phyloP scores from a whole-genome alignment of 1,140 invertebrate species.

The Atta colombica region DNA sequence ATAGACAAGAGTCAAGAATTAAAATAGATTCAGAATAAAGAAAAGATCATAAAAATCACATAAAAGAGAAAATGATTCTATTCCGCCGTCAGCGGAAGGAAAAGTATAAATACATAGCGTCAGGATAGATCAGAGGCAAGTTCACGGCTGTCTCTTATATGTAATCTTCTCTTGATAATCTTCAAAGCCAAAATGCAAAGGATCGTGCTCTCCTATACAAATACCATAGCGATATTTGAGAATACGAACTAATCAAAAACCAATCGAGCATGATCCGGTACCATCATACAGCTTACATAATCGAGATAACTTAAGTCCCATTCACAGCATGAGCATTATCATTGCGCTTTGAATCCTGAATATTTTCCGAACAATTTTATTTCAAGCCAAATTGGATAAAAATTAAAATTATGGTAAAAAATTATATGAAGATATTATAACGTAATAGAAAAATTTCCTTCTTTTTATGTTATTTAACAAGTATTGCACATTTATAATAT shows the following conservation, averaged over 20 bases:
- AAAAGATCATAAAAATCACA: conserved; percentile 7
- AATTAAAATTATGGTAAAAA: background rate
- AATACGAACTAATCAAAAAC: conserved; percentile 20
- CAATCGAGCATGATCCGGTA: conserved; percentile 63
- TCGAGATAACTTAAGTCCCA: conserved; percentile 29
- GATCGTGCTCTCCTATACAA: conserved; percentile 74
- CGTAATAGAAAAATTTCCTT: background rate
- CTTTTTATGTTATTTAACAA: background rate
- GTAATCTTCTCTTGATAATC: conserved; percentile 73
- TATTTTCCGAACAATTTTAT: background rate
- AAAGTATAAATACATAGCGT: conserved; percentile 64
- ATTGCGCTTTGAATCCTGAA: background rate
- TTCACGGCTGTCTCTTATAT: conserved; percentile 81
- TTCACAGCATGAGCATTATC: conserved; percentile 10
- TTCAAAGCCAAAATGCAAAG: conserved; percentile 79
- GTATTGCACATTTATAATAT: no score
- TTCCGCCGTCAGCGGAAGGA: conserved; percentile 67
- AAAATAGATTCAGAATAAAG: background rate
- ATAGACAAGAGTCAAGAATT: background rate
- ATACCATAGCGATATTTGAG: conserved; percentile 47
- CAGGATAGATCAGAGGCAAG: conserved; percentile 75
- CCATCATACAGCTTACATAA: conserved; percentile 68
- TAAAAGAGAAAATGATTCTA: conserved; percentile 23
- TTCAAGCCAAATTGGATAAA: background rate
- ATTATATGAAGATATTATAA: background rate